phyloP scores from a whole-genome alignment of 2,113 vertebrate genomes.

The Sorex araneus region DNA sequence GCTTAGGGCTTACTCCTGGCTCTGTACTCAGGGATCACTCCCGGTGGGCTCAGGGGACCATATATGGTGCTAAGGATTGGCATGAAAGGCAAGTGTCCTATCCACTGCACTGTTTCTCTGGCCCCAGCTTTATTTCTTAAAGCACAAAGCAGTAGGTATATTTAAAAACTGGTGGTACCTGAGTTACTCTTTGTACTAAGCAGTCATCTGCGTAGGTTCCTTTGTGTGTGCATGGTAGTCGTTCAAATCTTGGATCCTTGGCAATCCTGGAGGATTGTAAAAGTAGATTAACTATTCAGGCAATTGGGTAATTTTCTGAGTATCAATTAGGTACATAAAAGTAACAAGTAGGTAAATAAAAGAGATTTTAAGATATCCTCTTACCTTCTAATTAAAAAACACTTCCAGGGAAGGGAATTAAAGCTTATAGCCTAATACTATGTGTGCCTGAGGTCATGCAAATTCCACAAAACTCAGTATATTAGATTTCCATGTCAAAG shows the following conservation, averaged over 20 bases:
- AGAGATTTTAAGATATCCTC: not conserved
- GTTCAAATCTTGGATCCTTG: conserved; percentile 97
- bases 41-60: too few species aligned
- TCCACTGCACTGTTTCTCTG: too few species aligned
- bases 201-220: conserved; percentile 99
- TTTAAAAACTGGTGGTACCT: conserved; percentile 90
- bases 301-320: conserved; percentile 4
- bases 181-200: conserved; percentile 97
- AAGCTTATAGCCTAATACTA: not conserved
- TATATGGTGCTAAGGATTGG: too few species aligned
- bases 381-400: conserved; percentile 9
- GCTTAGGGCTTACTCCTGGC: too few species aligned
- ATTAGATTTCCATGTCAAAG: conserved; percentile 44
- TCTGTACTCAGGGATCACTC: too few species aligned
- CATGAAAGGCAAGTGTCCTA: too few species aligned
- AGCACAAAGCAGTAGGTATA: conserved; percentile 4
- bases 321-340: conserved; percentile 40
- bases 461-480: conserved; percentile 15
- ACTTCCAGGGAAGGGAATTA: not conserved
- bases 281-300: conserved; percentile 44
- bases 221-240: conserved; percentile 95
- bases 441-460: not conserved
- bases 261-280: conserved; percentile 91
- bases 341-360: not conserved
- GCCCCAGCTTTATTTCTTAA: conserved; percentile 18